Base-by-base conservation (phyloP, 2,888 invertebrate genomes). In the Choreutis nemorana region DNA sequence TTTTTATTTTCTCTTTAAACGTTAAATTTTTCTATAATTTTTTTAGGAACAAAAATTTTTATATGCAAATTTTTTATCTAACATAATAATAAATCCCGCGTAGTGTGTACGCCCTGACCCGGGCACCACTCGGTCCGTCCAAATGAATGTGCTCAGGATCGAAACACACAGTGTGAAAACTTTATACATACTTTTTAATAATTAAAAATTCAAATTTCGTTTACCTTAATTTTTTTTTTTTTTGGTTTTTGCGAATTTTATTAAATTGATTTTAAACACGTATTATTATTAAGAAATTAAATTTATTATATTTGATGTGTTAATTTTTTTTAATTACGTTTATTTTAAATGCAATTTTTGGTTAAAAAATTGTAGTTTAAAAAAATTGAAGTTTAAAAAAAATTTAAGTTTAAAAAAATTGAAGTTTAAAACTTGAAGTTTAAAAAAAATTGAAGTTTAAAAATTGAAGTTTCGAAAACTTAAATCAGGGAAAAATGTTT, bases 71-170 rank as follows among this genome's bases (percentile, higher is more conserved):
- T 23, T 11, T 36, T 29, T 28, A 27, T 25, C 25, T 14, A 28
- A 29, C 24, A 9, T n/a, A 13, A 23, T 26, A 18, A 16, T 26
- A 29, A 26, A 9, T 22, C 13, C 18, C 45, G 13, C 32, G 34
- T 39, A 32, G 48, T 58, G 56, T 53, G 45, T 3, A 1, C 26
- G 22, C 38, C 18, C 40, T 50, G 54, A 51, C 50, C 52, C 45
- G 45, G 26, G 33, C 46, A 37, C 30, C 45, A 35, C 42, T 45
- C 45, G 52, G 50, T 43, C 39, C 44, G 47, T 49, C 49, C 49
- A 52, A 54, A 55, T 54, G 58, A 57, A 55, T 52, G 50, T 49
- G 40, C 37, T 38, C 27, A 38, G 35, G 36, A 36, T 26, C 10
- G 29, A 23, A 10, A 9, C 30, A 39, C 39, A 39, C 39, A 30